A percentile compares a stretch with the other conserved stretches of the same genome.
These are phyloP conservation scores for Eriocheir sinensis DNA, from an alignment of 1,140 invertebrate genomes.

Conservation along the genomic window DNA sequence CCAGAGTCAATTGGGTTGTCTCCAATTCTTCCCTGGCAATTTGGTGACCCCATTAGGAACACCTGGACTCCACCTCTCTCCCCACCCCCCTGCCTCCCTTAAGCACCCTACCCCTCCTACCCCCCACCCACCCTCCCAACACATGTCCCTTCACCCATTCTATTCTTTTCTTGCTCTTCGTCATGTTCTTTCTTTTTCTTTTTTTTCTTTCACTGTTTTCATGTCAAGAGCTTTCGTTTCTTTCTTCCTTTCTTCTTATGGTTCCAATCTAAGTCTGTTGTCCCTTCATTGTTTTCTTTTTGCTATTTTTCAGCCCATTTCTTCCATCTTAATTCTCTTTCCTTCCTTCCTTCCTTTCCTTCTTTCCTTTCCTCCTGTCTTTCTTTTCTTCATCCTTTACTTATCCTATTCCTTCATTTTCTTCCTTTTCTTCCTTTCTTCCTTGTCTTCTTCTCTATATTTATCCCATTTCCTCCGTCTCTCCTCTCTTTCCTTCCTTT, in stretches of 20 bases:
- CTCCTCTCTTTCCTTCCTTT: too few relatives aligned
- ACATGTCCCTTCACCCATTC: not conserved
- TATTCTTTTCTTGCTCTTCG: not conserved
- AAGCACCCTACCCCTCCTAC: not conserved
- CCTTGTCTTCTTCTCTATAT: too few relatives aligned
- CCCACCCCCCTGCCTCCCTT: not conserved
- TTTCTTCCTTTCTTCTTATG: not conserved
- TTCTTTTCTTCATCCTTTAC: not conserved
- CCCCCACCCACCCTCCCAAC: not conserved
- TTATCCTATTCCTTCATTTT: too few relatives aligned
- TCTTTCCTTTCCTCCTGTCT: not conserved
- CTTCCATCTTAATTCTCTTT: not conserved
- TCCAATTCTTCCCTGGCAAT: conserved; percentile 47
- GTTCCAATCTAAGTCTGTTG: too few relatives aligned
- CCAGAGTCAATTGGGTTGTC: not conserved
- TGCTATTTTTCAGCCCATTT: not conserved
- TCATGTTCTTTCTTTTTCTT: not conserved
- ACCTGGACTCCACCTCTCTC: not conserved
- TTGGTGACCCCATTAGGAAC: conserved; percentile 14
- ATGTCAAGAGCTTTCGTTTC: too few relatives aligned
- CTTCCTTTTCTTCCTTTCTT: too few relatives aligned
- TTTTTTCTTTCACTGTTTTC: not conserved
- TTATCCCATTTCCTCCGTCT: too few relatives aligned
- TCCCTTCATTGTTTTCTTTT: not conserved
- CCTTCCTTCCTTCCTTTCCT: not conserved